Percentiles rank a stretch among this genome's conserved stretches.
These are phyloP conservation scores for Cepphus grylle DNA, from an alignment of 2,113 vertebrate species.

Conservation along the genomic window DNA sequence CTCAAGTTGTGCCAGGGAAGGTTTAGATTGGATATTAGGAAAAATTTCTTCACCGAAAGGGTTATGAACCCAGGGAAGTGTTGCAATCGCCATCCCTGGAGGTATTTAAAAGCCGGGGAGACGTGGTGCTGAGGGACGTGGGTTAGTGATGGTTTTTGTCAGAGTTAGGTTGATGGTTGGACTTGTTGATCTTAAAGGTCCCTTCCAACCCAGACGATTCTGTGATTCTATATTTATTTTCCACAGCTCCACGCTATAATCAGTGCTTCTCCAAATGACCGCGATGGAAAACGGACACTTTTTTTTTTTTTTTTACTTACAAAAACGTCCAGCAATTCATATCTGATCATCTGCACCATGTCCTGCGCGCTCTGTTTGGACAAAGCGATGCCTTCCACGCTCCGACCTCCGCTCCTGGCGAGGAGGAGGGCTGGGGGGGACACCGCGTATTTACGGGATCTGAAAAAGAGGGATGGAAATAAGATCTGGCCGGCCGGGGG, in stretches of 20 bases:
- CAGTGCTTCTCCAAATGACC: neutral
- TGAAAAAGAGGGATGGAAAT: slow-evolving; percentile 52
- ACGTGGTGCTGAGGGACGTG: neutral
- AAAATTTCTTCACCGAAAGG: neutral
- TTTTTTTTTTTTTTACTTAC: slow-evolving; percentile 70
- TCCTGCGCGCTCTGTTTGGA: slow-evolving; percentile 49
- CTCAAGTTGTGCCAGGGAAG: neutral
- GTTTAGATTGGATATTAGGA: neutral
- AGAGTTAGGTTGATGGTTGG: neutral
- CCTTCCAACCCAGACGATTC: neutral
- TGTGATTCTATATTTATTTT: neutral
- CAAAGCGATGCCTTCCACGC: slow-evolving; percentile 61
- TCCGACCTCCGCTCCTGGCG: slow-evolving; percentile 59
- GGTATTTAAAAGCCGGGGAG: neutral
- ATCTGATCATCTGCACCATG: slow-evolving; percentile 71
- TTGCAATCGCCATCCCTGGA: neutral
- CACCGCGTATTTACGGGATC: slow-evolving; percentile 74
- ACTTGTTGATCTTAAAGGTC: neutral
- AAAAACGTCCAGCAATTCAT: slow-evolving; percentile 75
- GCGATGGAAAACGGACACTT: neutral
- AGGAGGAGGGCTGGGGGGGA: slow-evolving; percentile 82
- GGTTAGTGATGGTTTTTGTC: neutral
- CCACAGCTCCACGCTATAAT: neutral
- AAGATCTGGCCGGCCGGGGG: neutral
- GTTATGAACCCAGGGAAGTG: neutral